Evolutionary conservation across 2,888 invertebrate genomes (phyloP).

Genomic region (Pachydiplax longipennis): DNA sequence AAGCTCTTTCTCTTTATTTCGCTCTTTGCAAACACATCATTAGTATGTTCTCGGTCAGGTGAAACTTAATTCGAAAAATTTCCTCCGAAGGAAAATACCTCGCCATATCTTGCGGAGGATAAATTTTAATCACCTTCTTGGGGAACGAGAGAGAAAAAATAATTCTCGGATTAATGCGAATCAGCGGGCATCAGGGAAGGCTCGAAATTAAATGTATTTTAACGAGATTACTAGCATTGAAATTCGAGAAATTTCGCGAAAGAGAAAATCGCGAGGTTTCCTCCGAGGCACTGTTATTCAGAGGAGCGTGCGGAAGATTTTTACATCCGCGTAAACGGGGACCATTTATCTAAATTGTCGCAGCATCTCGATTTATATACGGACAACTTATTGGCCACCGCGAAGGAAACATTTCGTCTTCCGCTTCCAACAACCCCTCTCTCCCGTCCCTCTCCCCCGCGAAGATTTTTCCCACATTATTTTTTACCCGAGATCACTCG

Average conservation of each 20-base stretch:
- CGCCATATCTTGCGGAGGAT: background rate
- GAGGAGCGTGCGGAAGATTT: too few relatives aligned
- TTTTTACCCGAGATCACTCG: constrained; percentile 11
- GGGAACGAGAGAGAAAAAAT: background rate
- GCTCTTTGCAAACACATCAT: constrained; percentile 36
- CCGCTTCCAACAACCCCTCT: background rate
- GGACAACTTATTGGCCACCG: background rate
- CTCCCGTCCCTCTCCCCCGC: background rate
- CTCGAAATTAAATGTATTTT: too few relatives aligned
- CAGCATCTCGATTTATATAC: too few relatives aligned
- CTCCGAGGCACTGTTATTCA: too few relatives aligned
- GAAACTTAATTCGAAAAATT: constrained; percentile 6
- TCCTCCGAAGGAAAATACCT: background rate
- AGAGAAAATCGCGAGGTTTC: too few relatives aligned
- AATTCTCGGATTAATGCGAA: too few relatives aligned
- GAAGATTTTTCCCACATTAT: background rate
- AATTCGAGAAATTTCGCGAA: too few relatives aligned
- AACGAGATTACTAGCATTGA: too few relatives aligned
- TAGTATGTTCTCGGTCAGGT: constrained; percentile 20
- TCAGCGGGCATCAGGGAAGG: too few relatives aligned
- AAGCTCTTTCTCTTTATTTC: constrained; percentile 21
- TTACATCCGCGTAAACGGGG: too few relatives aligned
- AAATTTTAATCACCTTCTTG: background rate
- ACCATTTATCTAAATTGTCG: too few relatives aligned
- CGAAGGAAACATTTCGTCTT: background rate